Conservation (phyloP, 2,888 invertebrate species). For the Heterodera filipjevi region DNA sequence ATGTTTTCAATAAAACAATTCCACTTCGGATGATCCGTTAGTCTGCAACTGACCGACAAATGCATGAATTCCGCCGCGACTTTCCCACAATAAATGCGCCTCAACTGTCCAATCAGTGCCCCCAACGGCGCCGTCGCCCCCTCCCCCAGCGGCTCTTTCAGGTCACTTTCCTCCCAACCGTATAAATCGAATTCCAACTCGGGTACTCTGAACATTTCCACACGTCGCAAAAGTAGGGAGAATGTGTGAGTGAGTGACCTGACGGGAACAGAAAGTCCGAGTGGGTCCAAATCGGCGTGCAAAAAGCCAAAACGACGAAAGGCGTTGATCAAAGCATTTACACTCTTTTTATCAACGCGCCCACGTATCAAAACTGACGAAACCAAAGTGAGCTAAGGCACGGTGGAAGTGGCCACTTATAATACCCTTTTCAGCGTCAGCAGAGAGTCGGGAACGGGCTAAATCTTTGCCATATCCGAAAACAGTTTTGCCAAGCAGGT, state of each 20-base stretch:
- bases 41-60: conserved; percentile 41
- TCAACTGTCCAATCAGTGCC: conserved; percentile 45
- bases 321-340: conserved; percentile 57
- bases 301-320: conserved; percentile 61
- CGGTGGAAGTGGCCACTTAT: neutral
- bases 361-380: neutral
- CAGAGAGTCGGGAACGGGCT: neutral
- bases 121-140: conserved; percentile 23
- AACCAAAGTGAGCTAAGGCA: neutral
- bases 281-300: conserved; percentile 60
- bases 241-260: neutral
- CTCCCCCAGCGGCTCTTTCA: conserved; percentile 16
- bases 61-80: conserved; percentile 64
- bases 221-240: too few species aligned
- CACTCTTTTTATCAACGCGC: conserved; percentile 37
- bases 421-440: conserved; percentile 1
- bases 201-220: conserved; percentile 42
- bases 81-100: conserved; percentile 55
- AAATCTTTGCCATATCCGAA: conserved; percentile 4
- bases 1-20: neutral
- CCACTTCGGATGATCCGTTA: neutral
- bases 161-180: conserved; percentile 49
- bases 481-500: conserved; percentile 11
- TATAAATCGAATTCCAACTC: conserved; percentile 56
- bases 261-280: conserved; percentile 37